Percentiles rank a stretch among this genome's conserved stretches.
Evolutionary conservation across 2,113 vertebrate species (phyloP).

Genomic region (Edolisoma coerulescens): DNA sequence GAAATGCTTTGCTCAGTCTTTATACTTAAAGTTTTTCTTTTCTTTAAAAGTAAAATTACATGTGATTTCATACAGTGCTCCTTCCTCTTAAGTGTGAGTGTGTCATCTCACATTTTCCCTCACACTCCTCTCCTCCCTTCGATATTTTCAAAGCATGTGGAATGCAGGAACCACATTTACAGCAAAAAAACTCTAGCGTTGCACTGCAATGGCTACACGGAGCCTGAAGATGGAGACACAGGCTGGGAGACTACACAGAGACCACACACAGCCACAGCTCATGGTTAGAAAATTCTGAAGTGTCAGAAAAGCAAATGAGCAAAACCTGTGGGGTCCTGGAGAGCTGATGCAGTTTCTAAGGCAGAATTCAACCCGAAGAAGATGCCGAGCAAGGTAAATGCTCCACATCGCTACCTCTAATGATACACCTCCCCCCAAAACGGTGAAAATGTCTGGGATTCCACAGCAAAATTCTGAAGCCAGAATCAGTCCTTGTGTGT

Average conservation of each 20-base stretch:
- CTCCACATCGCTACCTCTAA: not conserved
- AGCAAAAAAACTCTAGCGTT: not conserved
- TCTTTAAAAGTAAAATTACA: not conserved
- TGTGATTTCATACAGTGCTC: not conserved
- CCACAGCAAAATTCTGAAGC: not conserved
- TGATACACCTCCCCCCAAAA: not conserved
- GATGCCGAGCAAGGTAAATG: not conserved
- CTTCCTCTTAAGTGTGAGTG: not conserved
- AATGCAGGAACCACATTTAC: not conserved
- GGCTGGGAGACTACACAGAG: constrained; percentile 22
- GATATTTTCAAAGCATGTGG: not conserved
- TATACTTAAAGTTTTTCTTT: not conserved
- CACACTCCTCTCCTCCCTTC: not conserved
- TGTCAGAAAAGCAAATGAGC: not conserved
- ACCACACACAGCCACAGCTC: not conserved
- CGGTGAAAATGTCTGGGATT: not conserved
- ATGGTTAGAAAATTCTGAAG: not conserved
- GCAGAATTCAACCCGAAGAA: not conserved
- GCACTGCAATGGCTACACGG: not conserved
- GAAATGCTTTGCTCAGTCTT: not conserved
- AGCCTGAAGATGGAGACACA: constrained; percentile 78
- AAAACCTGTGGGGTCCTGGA: not conserved
- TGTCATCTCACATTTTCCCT: not conserved
- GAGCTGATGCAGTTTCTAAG: not conserved
- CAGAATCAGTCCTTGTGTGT: not conserved